Conservation (phyloP, 2,797 vertebrate genomes). For the Sebastes jordani region DNA sequence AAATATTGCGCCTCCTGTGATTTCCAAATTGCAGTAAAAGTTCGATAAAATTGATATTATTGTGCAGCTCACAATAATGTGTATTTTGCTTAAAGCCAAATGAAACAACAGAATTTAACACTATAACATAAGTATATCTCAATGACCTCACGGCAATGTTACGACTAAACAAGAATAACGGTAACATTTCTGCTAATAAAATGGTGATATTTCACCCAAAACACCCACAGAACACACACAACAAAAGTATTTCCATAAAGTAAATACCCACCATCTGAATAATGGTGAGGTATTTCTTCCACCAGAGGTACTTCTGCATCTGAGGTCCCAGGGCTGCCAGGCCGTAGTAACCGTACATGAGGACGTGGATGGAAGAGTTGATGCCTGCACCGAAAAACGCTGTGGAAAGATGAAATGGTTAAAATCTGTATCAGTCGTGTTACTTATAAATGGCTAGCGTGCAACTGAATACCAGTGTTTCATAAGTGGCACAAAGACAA, state of each 20-base stretch:
- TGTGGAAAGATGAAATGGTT: constrained; percentile 52
- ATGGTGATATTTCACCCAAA: neutral
- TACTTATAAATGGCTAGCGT: neutral
- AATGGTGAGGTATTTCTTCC: constrained; percentile 99
- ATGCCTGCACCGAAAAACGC: constrained; percentile 98
- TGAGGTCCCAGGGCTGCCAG: constrained; percentile 94
- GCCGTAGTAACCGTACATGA: constrained; percentile 98
- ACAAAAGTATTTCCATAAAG: neutral
- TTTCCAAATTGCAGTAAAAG: too few species aligned
- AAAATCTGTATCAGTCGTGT: neutral
- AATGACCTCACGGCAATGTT: neutral
- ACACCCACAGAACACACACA: neutral
- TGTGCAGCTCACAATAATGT: too few species aligned
- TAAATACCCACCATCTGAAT: constrained; percentile 91
- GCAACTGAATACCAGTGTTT: neutral
- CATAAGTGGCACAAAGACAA: neutral
- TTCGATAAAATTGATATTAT: too few species aligned
- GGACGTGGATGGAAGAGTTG: constrained; percentile 95
- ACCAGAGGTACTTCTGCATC: constrained; percentile 98
- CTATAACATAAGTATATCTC: neutral
- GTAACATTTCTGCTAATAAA: neutral
- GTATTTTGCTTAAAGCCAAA: neutral
- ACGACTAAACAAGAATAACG: neutral
- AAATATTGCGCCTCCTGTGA: too few species aligned
- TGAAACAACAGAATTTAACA: neutral